A percentile compares a stretch with the other conserved stretches of the same genome.
Conservation (phyloP, 2,888 invertebrate genomes). For the Scaptomyza flava region DNA sequence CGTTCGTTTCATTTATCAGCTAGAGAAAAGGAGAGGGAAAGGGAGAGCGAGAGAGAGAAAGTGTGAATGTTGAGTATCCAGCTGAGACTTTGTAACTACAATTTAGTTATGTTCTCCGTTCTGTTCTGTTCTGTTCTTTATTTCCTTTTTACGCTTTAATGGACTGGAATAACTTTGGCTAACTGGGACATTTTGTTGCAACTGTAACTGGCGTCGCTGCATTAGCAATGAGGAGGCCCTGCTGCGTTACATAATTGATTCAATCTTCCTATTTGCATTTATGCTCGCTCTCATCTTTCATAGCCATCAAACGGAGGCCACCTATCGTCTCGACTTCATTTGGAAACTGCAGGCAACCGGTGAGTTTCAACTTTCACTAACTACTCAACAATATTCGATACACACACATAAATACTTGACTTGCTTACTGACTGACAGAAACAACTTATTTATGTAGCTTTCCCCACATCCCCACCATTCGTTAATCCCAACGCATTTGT, state of each 20-base stretch:
- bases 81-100: slow-evolving; percentile 17
- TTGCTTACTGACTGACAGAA: slow-evolving; percentile 7
- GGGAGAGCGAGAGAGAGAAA: not conserved
- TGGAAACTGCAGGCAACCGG: slow-evolving; percentile 98
- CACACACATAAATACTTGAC: not conserved
- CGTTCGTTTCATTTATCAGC: slow-evolving; percentile 39
- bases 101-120: slow-evolving; percentile 13
- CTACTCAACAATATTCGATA: slow-evolving; percentile 41
- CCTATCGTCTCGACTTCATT: slow-evolving; percentile 96
- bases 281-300: slow-evolving; percentile 94
- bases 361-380: slow-evolving; percentile 79
- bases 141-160: slow-evolving; percentile 53
- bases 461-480: not conserved
- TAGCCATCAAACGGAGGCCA: slow-evolving; percentile 97
- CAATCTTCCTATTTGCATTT: slow-evolving; percentile 90
- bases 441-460: not conserved
- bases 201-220: slow-evolving; percentile 18
- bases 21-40: not conserved
- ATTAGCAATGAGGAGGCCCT: slow-evolving; percentile 82
- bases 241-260: slow-evolving; percentile 85
- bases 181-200: slow-evolving; percentile 25
- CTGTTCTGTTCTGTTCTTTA: slow-evolving; percentile 13
- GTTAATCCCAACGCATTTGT: slow-evolving; percentile 27
- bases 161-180: slow-evolving; percentile 69
- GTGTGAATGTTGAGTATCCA: slow-evolving; percentile 13